phyloP scores from a whole-genome alignment of 2,113 vertebrate genomes.

The Labeo rohita region DNA sequence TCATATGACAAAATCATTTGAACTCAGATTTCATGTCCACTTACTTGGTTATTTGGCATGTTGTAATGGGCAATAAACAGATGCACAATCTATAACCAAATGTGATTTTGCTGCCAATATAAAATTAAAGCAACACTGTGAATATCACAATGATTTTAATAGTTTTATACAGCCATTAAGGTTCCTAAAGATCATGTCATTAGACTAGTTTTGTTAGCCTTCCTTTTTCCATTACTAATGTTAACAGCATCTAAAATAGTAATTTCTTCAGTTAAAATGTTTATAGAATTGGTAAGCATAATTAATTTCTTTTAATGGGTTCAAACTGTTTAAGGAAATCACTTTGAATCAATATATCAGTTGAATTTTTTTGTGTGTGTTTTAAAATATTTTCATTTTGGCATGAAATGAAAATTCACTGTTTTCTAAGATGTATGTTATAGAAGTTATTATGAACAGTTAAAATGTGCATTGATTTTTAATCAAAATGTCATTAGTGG shows the following conservation, averaged over 20 bases:
- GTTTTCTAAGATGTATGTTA: not conserved
- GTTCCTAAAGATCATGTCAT: too few species aligned
- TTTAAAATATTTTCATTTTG: too few species aligned
- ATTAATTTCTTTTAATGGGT: too few species aligned
- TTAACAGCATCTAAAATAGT: too few species aligned
- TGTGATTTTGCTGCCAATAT: not conserved
- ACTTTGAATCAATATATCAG: not conserved
- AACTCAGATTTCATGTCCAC: too few species aligned
- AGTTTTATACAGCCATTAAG: too few species aligned
- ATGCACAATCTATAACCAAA: not conserved
- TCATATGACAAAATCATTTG: not conserved
- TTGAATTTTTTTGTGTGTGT: not conserved
- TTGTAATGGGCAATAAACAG: not conserved
- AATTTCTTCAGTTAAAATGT: not conserved
- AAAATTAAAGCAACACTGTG: too few species aligned
- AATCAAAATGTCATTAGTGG: not conserved
- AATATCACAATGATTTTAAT: too few species aligned
- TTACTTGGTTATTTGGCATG: not conserved
- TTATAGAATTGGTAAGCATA: not conserved
- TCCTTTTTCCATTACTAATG: too few species aligned
- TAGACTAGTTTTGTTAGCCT: too few species aligned
- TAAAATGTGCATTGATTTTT: too few species aligned
- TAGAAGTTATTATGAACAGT: not conserved
- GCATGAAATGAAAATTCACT: not conserved
- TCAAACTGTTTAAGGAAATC: too few species aligned